phyloP scores from a whole-genome alignment of 2,797 vertebrate genomes.

The Pangasius krempfi region DNA sequence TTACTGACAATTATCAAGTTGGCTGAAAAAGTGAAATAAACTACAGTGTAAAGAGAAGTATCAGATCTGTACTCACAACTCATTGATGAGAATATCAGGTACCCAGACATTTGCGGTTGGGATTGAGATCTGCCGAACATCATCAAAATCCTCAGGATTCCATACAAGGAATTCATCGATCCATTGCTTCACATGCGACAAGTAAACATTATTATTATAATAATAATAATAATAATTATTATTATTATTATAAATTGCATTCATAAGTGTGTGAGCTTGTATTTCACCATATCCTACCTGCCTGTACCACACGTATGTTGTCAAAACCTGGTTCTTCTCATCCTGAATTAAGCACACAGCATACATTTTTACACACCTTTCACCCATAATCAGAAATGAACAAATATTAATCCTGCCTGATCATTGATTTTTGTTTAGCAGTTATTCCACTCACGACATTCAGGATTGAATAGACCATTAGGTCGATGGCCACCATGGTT shows the following conservation, averaged over 20 bases:
- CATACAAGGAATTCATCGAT: slow-evolving; percentile 91
- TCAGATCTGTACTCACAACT: slow-evolving; percentile 84
- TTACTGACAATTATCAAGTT: neutral
- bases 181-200: slow-evolving; percentile 80
- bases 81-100: slow-evolving; percentile 96
- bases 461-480: slow-evolving; percentile 95
- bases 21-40: neutral
- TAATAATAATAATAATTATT: no score
- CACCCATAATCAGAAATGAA: neutral
- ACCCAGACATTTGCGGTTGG: slow-evolving; percentile 90
- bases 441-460: slow-evolving; percentile 82
- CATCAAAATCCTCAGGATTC: slow-evolving; percentile 87
- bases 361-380: slow-evolving; percentile 19
- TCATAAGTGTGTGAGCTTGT: neutral
- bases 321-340: slow-evolving; percentile 97
- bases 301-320: slow-evolving; percentile 96
- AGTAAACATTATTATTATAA: neutral
- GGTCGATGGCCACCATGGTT: slow-evolving; percentile 86
- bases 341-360: slow-evolving; percentile 74
- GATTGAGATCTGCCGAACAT: slow-evolving; percentile 88
- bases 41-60: neutral
- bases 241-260: neutral
- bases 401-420: neutral
- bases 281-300: slow-evolving; percentile 76
- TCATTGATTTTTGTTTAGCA: neutral